These are phyloP conservation scores for Nymphicus hollandicus DNA, from an alignment of 2,113 vertebrate species.

Conservation along the genomic window DNA sequence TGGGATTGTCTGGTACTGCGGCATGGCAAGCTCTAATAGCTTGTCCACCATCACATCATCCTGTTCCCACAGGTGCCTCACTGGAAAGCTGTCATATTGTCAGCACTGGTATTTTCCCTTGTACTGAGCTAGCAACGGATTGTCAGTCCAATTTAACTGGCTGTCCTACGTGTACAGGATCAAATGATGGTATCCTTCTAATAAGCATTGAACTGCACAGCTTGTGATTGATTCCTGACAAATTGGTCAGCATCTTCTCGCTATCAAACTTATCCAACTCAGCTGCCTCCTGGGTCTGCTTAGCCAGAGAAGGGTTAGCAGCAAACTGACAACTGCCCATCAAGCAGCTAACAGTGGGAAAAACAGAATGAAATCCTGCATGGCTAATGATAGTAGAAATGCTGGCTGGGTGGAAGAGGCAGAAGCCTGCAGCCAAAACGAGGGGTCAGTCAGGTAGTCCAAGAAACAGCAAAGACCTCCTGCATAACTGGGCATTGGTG, in stretches of 20 bases:
- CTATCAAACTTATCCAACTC: not conserved
- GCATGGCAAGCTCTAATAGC: not conserved
- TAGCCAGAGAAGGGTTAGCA: not conserved
- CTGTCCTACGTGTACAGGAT: not conserved
- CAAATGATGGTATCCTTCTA: not conserved
- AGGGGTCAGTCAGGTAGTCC: not conserved
- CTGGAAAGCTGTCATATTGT: constrained; percentile 24
- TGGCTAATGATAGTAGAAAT: not conserved
- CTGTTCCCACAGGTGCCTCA: not conserved
- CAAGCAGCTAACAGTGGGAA: not conserved
- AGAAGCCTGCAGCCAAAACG: not conserved
- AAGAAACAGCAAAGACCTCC: not conserved
- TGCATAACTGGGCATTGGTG: not conserved
- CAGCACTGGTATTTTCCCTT: not conserved
- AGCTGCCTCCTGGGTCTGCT: not conserved
- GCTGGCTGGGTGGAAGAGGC: not conserved
- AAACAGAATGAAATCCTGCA: not conserved
- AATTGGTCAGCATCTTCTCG: fast-evolving
- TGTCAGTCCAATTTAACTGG: not conserved
- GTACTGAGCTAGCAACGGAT: not conserved
- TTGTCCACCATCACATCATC: not conserved
- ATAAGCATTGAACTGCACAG: not conserved
- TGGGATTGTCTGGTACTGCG: not conserved
- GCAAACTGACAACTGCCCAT: not conserved
- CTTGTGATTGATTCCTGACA: not conserved